These are phyloP conservation scores for Synaphobranchus kaupii DNA, from an alignment of 2,797 vertebrate genomes.

Conservation along the genomic window DNA sequence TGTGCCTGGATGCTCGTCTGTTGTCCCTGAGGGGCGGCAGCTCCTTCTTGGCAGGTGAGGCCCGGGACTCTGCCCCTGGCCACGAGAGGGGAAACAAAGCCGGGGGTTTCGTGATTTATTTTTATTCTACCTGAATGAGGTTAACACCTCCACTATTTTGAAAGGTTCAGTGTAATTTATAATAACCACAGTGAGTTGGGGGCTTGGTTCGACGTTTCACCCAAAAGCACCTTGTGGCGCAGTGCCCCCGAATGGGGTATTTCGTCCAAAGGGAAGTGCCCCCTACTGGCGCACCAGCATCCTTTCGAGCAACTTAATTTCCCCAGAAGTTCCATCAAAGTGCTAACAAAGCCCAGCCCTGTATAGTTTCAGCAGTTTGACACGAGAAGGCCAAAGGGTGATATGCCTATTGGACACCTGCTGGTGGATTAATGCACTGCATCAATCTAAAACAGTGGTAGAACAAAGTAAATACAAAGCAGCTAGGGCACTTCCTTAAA, in stretches of 20 bases:
- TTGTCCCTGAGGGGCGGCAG: conserved; percentile 49
- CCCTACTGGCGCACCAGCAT: not conserved
- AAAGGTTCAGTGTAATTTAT: not conserved
- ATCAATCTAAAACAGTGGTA: not conserved
- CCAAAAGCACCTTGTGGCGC: not conserved
- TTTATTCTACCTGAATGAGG: not conserved
- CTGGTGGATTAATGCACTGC: not conserved
- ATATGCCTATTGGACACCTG: not conserved
- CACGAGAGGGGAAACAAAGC: not conserved
- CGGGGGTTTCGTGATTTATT: not conserved
- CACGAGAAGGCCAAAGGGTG: not conserved
- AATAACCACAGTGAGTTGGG: not conserved
- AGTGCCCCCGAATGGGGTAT: not conserved
- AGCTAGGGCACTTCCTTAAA: not conserved
- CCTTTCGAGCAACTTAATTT: not conserved
- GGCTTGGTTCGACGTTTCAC: not conserved
- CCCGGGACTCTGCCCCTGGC: conserved; percentile 52
- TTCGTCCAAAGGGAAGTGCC: not conserved
- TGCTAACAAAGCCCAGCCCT: not conserved
- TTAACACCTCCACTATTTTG: not conserved
- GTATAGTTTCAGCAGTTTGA: not conserved
- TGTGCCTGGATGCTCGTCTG: conserved; percentile 49
- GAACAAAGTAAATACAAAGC: not conserved
- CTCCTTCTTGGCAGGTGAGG: conserved; percentile 34
- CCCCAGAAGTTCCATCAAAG: not conserved